Conservation (phyloP, 2,888 invertebrate species). For the Tetropium fuscum region DNA sequence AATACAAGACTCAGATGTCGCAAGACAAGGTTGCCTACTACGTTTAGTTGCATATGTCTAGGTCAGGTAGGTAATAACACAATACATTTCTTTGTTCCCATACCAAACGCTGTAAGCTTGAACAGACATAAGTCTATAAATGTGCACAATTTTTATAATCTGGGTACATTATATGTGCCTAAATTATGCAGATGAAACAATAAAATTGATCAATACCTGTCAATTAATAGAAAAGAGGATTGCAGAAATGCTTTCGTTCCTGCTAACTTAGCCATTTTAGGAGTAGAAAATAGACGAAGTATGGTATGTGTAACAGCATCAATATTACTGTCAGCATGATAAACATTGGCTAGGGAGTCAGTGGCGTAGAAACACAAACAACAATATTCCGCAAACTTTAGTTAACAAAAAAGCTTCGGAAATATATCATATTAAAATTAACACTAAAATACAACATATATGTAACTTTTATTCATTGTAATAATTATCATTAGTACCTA, state of each 20-base stretch:
- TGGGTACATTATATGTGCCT: conserved; percentile 13
- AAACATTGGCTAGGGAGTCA: conserved; percentile 10
- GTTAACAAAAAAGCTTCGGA: not conserved
- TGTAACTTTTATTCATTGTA: no score
- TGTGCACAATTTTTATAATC: not conserved
- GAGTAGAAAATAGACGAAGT: conserved; percentile 13
- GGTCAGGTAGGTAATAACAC: no score
- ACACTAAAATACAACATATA: no score
- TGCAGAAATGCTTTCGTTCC: conserved; percentile 15
- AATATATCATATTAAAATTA: not conserved
- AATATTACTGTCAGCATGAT: conserved; percentile 25
- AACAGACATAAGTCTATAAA: no score
- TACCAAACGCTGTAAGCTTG: no score
- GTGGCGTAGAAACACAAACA: conserved; percentile 1
- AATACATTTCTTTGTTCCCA: no score
- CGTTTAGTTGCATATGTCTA: no score
- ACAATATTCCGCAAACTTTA: not conserved
- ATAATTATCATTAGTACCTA: no score
- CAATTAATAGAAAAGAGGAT: conserved; percentile 22
- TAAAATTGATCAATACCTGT: conserved; percentile 22
- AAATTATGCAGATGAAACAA: conserved; percentile 30
- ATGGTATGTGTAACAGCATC: conserved; percentile 18
- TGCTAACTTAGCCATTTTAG: conserved; percentile 19
- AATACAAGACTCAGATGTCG: no score
- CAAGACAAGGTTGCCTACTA: no score